Evolutionary conservation across 2,113 vertebrate genomes (phyloP), one percentile per base, ranked within the genome.

Genomic region (Psittacara wagleri): DNA sequence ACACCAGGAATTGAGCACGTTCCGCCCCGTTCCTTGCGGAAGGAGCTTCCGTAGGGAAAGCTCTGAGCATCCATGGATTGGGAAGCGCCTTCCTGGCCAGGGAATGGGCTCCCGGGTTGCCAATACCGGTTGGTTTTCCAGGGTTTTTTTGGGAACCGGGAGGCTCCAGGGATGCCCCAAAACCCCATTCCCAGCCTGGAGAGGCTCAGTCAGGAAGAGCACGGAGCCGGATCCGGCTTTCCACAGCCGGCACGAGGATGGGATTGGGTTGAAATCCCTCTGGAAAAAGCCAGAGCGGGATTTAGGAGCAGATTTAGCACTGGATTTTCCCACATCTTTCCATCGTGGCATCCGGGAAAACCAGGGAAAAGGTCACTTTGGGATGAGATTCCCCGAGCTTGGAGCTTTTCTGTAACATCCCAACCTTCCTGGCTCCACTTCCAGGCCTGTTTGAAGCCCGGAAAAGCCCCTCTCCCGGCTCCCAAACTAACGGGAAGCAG

Each of bases 141-240:
- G 18, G 22, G 12, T 0, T 17, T 28, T 11, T 28, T 9, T 17
- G 16, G 55, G 55, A 23, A 59, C 13, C 6, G 1, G 1, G n/a
- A 15, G n/a, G n/a, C 28, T 55, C 66, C 19, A 8, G 28, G 49
- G 31, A 44, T 9, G 7, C 18, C 83, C 83, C 68, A 23, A 61
- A 75, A 8, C 3, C 46, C 46, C 23, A 1, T 59, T 49, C n/a
- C 35, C 14, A 39, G 55, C n/a, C 67, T 8, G 0, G 27, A 29
- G 0, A 0, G 6, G 51, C 0, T 0, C 1, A 10, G 59, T 41
- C 13, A 37, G 46, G 64, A 37, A 0, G 6, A 64, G 62, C 22
- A 12, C 1, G 1, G 41, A 66, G 29, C 57, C 2, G 0, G 31
- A 28, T 6, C 17, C 3, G 14, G 59, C 80, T 28, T 33, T 5